A percentile compares a stretch with the other conserved stretches of the same genome.
phyloP scores from a whole-genome alignment of 2,888 invertebrate species.

The Pseudanteris insignis region DNA sequence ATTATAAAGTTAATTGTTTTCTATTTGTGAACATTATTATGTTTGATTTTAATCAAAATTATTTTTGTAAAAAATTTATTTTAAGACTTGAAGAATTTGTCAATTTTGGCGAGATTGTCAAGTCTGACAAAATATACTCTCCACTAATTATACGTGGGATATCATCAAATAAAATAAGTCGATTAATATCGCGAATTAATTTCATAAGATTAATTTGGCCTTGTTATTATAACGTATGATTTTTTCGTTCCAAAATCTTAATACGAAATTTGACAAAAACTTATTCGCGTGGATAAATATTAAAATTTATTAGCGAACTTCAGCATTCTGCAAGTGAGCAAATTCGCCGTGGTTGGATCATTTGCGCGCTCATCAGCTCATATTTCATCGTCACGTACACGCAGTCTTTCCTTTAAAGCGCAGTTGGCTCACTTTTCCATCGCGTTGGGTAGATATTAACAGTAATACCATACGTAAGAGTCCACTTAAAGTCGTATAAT shows the following conservation, averaged over 20 bases:
- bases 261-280: background rate
- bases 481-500: constrained; percentile 22
- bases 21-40: no score
- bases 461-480: constrained; percentile 32
- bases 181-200: no score
- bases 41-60: no score
- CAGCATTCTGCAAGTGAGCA: constrained; percentile 25
- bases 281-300: constrained; percentile 10
- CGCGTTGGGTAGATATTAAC: constrained; percentile 22
- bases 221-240: no score
- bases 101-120: no score
- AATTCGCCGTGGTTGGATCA: constrained; percentile 27
- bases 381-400: constrained; percentile 42
- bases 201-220: no score
- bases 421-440: constrained; percentile 37
- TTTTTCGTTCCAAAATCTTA: background rate
- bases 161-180: no score
- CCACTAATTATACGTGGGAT: no score
- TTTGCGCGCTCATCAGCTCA: constrained; percentile 25
- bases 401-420: constrained; percentile 23
- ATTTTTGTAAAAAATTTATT: no score
- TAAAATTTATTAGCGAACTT: constrained; percentile 31
- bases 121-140: no score
- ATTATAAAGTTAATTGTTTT: no score
- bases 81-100: no score